Percentiles rank a stretch among this genome's conserved stretches.
Conservation (phyloP, 2,113 vertebrate genomes). For the Coreoperca whiteheadi region DNA sequence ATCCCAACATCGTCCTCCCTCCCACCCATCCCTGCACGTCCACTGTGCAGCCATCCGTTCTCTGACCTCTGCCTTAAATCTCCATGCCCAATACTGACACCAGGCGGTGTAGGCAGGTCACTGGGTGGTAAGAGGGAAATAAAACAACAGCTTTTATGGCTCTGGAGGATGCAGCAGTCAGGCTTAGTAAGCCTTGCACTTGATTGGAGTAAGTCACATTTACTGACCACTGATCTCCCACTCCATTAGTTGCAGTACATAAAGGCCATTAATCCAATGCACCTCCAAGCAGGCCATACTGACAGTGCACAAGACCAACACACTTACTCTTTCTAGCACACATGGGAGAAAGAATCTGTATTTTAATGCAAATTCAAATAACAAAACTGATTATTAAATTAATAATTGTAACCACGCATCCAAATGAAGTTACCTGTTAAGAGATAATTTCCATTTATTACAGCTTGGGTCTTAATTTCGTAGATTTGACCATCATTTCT, state of each 20-base stretch:
- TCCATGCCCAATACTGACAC: conserved; percentile 73
- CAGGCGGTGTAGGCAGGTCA: conserved; percentile 66
- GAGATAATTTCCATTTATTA: neutral
- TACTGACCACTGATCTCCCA: conserved; percentile 70
- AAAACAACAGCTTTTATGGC: conserved; percentile 69
- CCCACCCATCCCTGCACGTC: neutral
- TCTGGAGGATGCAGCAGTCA: conserved; percentile 49
- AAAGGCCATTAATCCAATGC: conserved; percentile 70
- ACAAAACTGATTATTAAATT: neutral
- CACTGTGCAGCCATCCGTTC: conserved; percentile 33
- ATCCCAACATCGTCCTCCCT: conserved; percentile 7
- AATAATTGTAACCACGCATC: neutral
- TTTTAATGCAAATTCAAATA: neutral
- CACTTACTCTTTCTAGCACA: neutral
- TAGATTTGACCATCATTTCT: neutral
- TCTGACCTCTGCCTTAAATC: conserved; percentile 66
- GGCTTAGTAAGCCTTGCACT: conserved; percentile 59
- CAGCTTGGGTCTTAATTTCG: neutral
- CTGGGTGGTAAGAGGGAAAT: conserved; percentile 46
- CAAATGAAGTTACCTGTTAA: neutral
- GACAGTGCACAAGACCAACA: conserved; percentile 7
- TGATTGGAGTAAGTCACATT: conserved; percentile 75
- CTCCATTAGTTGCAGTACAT: conserved; percentile 74
- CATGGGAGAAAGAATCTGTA: neutral
- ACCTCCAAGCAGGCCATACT: conserved; percentile 24